Evolutionary conservation across 1,140 invertebrate species (phyloP).

Genomic region (Zaprionus africanus): DNA sequence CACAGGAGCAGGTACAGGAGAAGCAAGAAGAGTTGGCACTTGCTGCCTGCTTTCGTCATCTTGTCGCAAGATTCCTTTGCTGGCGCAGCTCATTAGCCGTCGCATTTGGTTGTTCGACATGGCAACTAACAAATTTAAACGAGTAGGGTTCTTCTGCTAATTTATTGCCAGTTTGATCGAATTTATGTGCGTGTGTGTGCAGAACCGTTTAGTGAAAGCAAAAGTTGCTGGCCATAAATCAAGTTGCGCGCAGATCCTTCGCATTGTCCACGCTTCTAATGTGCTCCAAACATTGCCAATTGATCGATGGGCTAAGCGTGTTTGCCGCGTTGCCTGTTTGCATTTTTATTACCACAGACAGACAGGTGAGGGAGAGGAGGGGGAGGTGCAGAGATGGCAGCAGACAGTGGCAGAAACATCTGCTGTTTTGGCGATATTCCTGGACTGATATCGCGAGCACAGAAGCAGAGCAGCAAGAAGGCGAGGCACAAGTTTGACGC

Average conservation of each 20-base stretch:
- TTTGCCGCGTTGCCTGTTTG: conserved; percentile 6
- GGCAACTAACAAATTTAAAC: conserved; percentile 31
- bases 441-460: not conserved
- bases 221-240: conserved; percentile 59
- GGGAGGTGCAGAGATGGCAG: not conserved
- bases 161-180: conserved; percentile 50
- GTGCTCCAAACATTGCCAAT: conserved; percentile 14
- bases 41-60: not conserved
- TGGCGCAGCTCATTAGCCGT: conserved; percentile 58
- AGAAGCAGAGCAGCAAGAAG: not conserved
- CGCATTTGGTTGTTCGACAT: conserved; percentile 37
- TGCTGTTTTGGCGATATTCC: conserved; percentile 17
- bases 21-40: too few relatives aligned
- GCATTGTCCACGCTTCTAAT: conserved; percentile 30
- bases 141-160: conserved; percentile 15
- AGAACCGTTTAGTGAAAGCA: conserved; percentile 16
- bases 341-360: conserved; percentile 33
- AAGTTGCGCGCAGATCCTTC: conserved; percentile 42
- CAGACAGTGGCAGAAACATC: conserved; percentile 26
- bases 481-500: conserved; percentile 8
- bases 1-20: not conserved
- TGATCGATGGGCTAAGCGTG: conserved; percentile 30
- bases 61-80: not conserved
- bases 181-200: conserved; percentile 57
- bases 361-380: not conserved